Evolutionary conservation across 2,113 vertebrate species (phyloP).

Genomic region (Onychorhynchus coronatus): DNA sequence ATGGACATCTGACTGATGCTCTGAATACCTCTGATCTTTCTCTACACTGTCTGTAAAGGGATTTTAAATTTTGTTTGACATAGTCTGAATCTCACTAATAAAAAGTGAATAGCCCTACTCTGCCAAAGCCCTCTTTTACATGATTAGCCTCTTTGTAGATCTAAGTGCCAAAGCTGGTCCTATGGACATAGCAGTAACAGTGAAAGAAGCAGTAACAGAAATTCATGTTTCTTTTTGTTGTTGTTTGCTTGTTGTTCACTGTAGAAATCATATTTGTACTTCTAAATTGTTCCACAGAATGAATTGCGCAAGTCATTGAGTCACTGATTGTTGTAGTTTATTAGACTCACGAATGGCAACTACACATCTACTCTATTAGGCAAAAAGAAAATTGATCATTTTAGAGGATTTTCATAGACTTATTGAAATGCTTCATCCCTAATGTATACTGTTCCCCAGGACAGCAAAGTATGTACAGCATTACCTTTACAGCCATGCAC

Average conservation of each 20-base stretch:
- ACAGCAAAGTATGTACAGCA: neutral
- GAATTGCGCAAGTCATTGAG: neutral
- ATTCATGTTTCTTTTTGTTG: neutral
- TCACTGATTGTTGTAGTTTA: neutral
- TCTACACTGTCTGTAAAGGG: neutral
- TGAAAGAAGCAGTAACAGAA: neutral
- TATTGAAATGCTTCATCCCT: neutral
- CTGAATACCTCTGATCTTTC: neutral
- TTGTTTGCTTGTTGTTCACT: neutral
- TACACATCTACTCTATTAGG: neutral
- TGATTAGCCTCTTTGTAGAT: neutral
- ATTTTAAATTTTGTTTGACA: neutral
- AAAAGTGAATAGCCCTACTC: neutral
- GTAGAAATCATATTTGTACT: neutral
- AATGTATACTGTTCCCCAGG: neutral
- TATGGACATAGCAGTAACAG: neutral
- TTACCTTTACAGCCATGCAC: neutral
- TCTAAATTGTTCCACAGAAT: neutral
- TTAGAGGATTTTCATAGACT: neutral
- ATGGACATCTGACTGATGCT: neutral
- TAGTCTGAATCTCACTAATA: neutral
- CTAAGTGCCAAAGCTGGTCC: neutral
- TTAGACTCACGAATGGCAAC: neutral
- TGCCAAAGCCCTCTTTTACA: neutral
- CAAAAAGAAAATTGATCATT: neutral